Evolutionary conservation across 2,888 invertebrate species (phyloP).

Genomic region (Cheilosia grossa): DNA sequence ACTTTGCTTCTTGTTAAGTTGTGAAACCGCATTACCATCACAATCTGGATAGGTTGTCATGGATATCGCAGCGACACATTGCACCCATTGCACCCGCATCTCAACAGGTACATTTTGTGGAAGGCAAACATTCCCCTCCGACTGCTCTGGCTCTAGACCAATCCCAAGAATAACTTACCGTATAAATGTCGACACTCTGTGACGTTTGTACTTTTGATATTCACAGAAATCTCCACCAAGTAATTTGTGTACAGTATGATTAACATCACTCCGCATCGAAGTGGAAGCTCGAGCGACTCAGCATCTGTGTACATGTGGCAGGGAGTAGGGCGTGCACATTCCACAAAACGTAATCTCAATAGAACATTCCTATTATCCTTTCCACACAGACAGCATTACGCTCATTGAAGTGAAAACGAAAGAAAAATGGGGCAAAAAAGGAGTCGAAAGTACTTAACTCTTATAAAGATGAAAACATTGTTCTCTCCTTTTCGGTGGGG

Average conservation of each 20-base stretch:
- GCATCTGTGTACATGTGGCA: conserved; percentile 7
- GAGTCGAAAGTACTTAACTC: conserved; percentile 30
- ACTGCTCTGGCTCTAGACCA: background rate
- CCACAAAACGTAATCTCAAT: conserved; percentile 59
- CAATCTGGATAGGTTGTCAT: too few species aligned
- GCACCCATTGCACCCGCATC: too few species aligned
- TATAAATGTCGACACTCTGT: conserved; percentile 9
- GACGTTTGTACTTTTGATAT: conserved; percentile 23
- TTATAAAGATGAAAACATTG: conserved; percentile 45
- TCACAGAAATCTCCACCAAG: conserved; percentile 9
- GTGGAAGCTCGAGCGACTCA: conserved; percentile 19
- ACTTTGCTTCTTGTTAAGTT: too few species aligned
- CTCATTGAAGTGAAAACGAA: conserved; percentile 31
- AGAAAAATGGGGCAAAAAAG: conserved; percentile 1
- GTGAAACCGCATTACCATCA: too few species aligned
- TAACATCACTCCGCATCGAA: background rate
- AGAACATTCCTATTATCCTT: conserved; percentile 66
- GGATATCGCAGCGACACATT: too few species aligned
- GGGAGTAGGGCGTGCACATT: conserved; percentile 20
- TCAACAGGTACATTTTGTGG: background rate
- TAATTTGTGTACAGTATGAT: conserved; percentile 34
- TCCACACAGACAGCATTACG: conserved; percentile 39
- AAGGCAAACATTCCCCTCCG: background rate
- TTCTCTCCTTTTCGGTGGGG: conserved; percentile 13
- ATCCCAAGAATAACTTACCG: background rate